Base-by-base conservation (phyloP, 2,888 invertebrate species). In the Drosophila neotestacea region DNA sequence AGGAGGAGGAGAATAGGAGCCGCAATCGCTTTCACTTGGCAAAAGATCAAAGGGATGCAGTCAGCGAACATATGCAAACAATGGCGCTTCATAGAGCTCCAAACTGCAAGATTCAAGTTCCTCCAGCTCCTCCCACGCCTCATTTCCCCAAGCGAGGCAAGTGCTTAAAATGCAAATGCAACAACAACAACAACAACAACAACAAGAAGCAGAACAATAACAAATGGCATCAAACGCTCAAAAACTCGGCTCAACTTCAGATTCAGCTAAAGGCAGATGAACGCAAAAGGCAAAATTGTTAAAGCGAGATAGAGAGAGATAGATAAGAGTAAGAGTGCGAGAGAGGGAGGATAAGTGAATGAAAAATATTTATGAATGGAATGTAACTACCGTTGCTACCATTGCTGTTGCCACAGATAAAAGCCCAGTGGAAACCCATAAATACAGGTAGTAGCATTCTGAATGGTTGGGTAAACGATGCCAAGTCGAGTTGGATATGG, bases 21-120 rank as follows among this genome's bases (percentile, higher is more conserved):
- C 70, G 79, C 85, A 79, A 79, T 75, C 89, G 89, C 87, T 87
- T 85, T 85, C 88, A 85, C 89, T 89, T 79, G 82, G 85, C 80
- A 46, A 75, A 71, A 86, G 87, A 86, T 88, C 85, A 87, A 84
- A 84, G 86, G 70, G 48, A 67, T 48, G 61, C 69, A 55, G 59
- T 44, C 38, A 55, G 59, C 81, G 69, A 82, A 75, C 89, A 89
- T 85, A 85, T 87, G 85, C 85, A 61, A 75, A 89, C 87, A 84
- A 88, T 81, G 74, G 68, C 46, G 59, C 65, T 70, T 66, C 73
- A 64, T 64, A 69, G 74, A 82, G 69, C 72, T 59, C 62, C 54
- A 69, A 77, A 48, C 73, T 73, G 50, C 70, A 51, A 62, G 73
- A 65, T 51, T 41, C 50, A 54, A 76, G 63, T 68, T 64, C 16